These are phyloP conservation scores for Alca torda DNA, from an alignment of 2,797 vertebrate genomes.

Conservation along the genomic window DNA sequence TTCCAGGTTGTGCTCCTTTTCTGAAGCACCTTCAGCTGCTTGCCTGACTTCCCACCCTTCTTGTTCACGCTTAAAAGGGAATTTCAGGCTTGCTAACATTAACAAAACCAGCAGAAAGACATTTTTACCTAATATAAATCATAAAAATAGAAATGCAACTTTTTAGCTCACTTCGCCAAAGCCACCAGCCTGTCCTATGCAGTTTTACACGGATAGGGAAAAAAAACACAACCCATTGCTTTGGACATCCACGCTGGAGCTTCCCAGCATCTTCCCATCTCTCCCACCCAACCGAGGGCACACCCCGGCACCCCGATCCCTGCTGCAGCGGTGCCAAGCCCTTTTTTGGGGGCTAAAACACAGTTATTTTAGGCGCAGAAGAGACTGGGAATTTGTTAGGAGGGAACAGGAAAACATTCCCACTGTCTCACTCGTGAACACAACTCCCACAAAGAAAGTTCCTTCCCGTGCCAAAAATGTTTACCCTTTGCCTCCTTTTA, in stretches of 20 bases:
- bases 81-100: not conserved
- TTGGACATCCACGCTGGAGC: not conserved
- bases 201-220: not conserved
- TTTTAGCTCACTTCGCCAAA: not conserved
- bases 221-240: not conserved
- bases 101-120: not conserved
- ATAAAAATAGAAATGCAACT: not conserved
- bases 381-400: not conserved
- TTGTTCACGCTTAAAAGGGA: not conserved
- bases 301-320: accelerated
- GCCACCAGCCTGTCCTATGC: accelerated
- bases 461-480: accelerated
- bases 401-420: not conserved
- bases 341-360: not conserved
- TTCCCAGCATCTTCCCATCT: not conserved
- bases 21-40: not conserved
- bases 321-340: accelerated
- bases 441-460: not conserved
- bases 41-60: not conserved
- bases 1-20: not conserved
- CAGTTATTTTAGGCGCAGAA: not conserved
- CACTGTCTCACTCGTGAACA: not conserved
- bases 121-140: not conserved
- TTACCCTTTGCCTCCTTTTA: not conserved
- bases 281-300: not conserved